Percentiles rank a stretch among this genome's conserved stretches.
These are phyloP conservation scores for Ptilodon capucinus DNA, from an alignment of 2,888 invertebrate species.

Conservation along the genomic window DNA sequence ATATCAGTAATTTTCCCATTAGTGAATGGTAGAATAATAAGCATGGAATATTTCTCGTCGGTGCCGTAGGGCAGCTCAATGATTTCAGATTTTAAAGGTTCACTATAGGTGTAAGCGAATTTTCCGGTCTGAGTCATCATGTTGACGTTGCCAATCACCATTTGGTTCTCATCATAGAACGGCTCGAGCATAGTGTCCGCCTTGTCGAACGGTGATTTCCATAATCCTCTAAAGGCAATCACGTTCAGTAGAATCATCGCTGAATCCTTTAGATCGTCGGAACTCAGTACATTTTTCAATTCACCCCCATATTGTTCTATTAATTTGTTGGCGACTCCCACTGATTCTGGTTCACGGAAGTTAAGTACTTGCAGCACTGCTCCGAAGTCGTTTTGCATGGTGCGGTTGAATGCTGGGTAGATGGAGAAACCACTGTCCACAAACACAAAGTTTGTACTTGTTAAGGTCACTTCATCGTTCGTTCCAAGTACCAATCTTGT, in stretches of 20 bases:
- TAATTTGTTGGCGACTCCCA: constrained; percentile 61
- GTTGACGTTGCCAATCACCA: constrained; percentile 80
- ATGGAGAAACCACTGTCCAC: constrained; percentile 62
- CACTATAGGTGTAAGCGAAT: constrained; percentile 81
- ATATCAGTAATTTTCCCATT: constrained; percentile 74
- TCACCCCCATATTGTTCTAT: constrained; percentile 65
- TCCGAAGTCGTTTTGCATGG: constrained; percentile 60
- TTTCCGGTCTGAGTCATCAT: constrained; percentile 88
- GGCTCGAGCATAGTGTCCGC: constrained; percentile 77
- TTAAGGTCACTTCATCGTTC: constrained; percentile 57
- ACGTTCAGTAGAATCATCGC: constrained; percentile 86
- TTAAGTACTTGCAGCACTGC: constrained; percentile 63
- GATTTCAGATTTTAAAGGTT: constrained; percentile 80
- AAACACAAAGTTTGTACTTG: constrained; percentile 70
- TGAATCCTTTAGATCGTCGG: constrained; percentile 80
- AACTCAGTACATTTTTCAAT: constrained; percentile 67
- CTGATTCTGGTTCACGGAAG: constrained; percentile 62
- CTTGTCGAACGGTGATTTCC: constrained; percentile 85
- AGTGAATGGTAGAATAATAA: constrained; percentile 84
- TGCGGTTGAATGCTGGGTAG: constrained; percentile 44
- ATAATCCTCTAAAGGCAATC: constrained; percentile 87
- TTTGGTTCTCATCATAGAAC: constrained; percentile 83
- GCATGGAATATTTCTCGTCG: constrained; percentile 82
- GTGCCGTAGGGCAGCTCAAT: constrained; percentile 87
- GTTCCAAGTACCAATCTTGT: constrained; percentile 53